Base-by-base conservation (phyloP, 2,888 invertebrate species). In the Tethea ocularis region DNA sequence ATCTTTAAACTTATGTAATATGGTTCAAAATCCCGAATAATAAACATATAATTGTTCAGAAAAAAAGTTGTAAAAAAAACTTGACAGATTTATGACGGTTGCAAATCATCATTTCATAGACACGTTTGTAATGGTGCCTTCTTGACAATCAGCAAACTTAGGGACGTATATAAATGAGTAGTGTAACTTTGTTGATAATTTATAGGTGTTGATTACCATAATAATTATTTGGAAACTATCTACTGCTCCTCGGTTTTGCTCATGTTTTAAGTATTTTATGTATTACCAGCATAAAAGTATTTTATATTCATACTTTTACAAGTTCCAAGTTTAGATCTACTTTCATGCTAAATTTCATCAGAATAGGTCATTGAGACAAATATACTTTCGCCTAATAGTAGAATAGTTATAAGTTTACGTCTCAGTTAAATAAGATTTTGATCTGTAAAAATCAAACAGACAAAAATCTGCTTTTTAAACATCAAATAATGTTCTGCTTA, bases 21-120 rank as follows among this genome's bases (percentile, higher is more conserved):
- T 20, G 20, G 17, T 20, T 46, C 20, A 46, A 8, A 6, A 10
- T 46, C 10, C 20, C 20, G 3, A 20, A 10, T 46, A 20, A 20
- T 7, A 20, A 41, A 41, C 5, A 8, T 41, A 5, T n/a, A 38
- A 38, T 38, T 1, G 24, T 51, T 51, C 24, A 3, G 13, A 10
- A 11, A 51, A 23, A 51, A 51, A 51, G 23, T 38, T 4, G 38
- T 38, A 17, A 46, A 46, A n/a, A 46, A 20, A 20, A 20, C n/a
- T 54, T 54, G 54, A 54, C 22, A 54, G 36, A 54, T 54, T 54
- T 33, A 54, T 54, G 22, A 33, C 22, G 20, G 54, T 54, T 33
- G 54, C 33, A 33, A 54, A 54, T 54, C 20, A 29, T 33, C 22
- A 54, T 54, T 36, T 54, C 20, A 33, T 54, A 33, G 22, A 33